Conservation (phyloP, 1,140 invertebrate species). For the Druon quercuslanigerum region DNA sequence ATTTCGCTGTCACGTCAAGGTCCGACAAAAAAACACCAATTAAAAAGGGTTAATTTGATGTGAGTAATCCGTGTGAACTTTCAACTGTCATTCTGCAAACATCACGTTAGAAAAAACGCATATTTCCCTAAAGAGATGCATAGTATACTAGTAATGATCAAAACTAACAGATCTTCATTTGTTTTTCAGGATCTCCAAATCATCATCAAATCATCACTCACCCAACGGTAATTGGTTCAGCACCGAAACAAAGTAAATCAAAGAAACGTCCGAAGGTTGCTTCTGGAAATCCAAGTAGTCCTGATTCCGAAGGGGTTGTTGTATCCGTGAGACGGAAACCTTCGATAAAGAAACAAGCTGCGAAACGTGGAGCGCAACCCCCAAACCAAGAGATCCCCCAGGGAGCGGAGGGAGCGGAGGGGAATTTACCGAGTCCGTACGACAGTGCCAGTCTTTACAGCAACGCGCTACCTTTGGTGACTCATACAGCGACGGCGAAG, state of each 20-base stretch:
- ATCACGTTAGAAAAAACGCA: no score
- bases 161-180: not conserved
- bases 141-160: not conserved
- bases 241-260: slow-evolving; percentile 82
- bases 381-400: slow-evolving; percentile 80
- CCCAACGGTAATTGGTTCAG: slow-evolving; percentile 85
- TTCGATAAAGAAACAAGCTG: slow-evolving; percentile 83
- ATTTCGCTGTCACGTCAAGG: no score
- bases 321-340: slow-evolving; percentile 80
- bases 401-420: slow-evolving; percentile 78
- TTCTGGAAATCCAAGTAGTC: slow-evolving; percentile 79
- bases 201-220: slow-evolving; percentile 86
- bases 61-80: no score
- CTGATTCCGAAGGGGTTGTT: slow-evolving; percentile 76
- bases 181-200: slow-evolving; percentile 80
- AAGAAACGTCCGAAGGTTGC: slow-evolving; percentile 82
- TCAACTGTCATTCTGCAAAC: no score
- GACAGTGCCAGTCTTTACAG: slow-evolving; percentile 87
- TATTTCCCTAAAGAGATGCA: no score
- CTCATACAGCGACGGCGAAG: slow-evolving; percentile 78
- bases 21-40: no score
- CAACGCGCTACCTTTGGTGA: slow-evolving; percentile 83
- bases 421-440: slow-evolving; percentile 83
- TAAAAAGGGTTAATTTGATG: no score
- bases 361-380: slow-evolving; percentile 70